A percentile compares a stretch with the other conserved stretches of the same genome.
Conservation (phyloP, 2,113 vertebrate species). For the Dicrurus megarhynchus region DNA sequence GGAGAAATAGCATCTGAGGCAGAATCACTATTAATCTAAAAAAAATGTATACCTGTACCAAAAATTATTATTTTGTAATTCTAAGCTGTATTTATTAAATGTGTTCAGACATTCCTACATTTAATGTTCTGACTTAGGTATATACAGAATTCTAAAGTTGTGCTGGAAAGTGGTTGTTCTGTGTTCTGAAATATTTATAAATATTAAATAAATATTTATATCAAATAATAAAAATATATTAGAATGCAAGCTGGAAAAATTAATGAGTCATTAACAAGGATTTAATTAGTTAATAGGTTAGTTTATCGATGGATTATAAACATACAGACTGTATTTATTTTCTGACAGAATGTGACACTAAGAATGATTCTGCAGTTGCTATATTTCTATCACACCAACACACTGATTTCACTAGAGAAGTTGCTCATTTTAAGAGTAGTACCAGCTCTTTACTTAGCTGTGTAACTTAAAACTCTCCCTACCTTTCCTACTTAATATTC, state of each 20-base stretch:
- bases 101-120: background rate
- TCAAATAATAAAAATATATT: background rate
- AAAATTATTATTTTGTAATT: background rate
- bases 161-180: background rate
- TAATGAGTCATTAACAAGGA: background rate
- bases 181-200: background rate
- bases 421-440: background rate
- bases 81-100: background rate
- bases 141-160: background rate
- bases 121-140: background rate
- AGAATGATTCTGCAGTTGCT: background rate
- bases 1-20: background rate
- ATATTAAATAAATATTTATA: no score
- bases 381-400: background rate
- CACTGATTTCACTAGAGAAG: background rate
- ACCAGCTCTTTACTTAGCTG: background rate
- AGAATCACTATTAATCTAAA: background rate
- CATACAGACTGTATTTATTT: background rate
- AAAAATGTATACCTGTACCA: background rate
- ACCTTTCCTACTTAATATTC: background rate
- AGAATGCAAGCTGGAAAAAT: background rate
- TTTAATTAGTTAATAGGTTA: background rate
- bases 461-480: background rate
- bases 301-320: background rate
- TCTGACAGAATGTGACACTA: background rate